phyloP scores from a whole-genome alignment of 2,113 vertebrate species.

The Cheilinus undulatus region DNA sequence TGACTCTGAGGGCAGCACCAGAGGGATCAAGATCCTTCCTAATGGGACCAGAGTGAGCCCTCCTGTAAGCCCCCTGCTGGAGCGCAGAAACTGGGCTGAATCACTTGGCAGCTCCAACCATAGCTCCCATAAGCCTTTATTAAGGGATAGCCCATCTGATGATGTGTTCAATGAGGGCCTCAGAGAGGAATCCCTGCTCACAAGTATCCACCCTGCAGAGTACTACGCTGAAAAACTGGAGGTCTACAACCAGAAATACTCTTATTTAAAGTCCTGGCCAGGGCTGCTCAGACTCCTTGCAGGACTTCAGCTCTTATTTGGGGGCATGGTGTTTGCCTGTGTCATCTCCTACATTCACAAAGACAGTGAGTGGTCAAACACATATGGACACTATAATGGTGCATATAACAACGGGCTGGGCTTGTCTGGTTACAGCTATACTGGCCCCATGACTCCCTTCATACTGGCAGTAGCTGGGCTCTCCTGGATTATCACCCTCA shows the following conservation, averaged over 20 bases:
- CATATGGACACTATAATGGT: conserved; percentile 68
- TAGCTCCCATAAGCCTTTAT: conserved; percentile 58
- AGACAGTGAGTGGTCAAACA: conserved; percentile 84
- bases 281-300: conserved; percentile 81
- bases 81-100: conserved; percentile 43
- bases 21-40: conserved; percentile 58
- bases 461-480: conserved; percentile 79
- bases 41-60: conserved; percentile 76
- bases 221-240: conserved; percentile 81
- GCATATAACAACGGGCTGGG: conserved; percentile 61
- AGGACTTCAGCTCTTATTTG: conserved; percentile 84
- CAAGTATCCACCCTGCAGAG: conserved; percentile 77
- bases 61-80: conserved; percentile 74
- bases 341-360: conserved; percentile 84
- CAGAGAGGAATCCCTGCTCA: conserved; percentile 70
- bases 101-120: conserved; percentile 39
- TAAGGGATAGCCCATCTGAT: conserved; percentile 42
- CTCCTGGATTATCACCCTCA: conserved; percentile 80
- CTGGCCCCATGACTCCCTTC: conserved; percentile 85
- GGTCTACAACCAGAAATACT: conserved; percentile 76
- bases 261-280: conserved; percentile 81
- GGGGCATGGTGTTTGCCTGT: conserved; percentile 83
- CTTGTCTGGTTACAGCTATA: conserved; percentile 77
- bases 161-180: conserved; percentile 13
- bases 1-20: conserved; percentile 42